Conservation (phyloP, 2,797 vertebrate genomes). For the Hydrocynus forskahlii region DNA sequence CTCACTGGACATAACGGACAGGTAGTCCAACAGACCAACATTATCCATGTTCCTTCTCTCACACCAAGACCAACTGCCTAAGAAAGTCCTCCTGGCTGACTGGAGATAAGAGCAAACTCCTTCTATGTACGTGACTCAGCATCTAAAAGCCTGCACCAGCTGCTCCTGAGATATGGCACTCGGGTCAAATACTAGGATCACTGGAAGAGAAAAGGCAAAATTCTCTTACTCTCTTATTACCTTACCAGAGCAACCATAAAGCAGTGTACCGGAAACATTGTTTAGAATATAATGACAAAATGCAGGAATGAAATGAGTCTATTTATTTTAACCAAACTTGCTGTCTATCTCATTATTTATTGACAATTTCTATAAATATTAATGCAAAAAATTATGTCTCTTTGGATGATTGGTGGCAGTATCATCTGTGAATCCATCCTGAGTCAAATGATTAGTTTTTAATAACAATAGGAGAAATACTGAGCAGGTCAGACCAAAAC, state of each 20-base stretch:
- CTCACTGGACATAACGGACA: slow-evolving; percentile 58
- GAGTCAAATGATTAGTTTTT: slow-evolving; percentile 53
- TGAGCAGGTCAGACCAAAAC: slow-evolving; percentile 29
- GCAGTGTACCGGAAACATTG: slow-evolving; percentile 57
- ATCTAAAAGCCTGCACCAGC: slow-evolving; percentile 64
- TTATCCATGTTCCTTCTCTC: slow-evolving; percentile 67
- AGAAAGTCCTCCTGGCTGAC: slow-evolving; percentile 75
- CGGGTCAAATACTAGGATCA: slow-evolving; percentile 66
- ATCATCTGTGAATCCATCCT: slow-evolving; percentile 44
- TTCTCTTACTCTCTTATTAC: slow-evolving; percentile 40
- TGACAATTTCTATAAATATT: slow-evolving; percentile 75
- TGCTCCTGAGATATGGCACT: slow-evolving; percentile 74
- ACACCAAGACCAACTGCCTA: slow-evolving; percentile 72
- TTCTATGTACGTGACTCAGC: slow-evolving; percentile 80
- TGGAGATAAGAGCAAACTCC: slow-evolving; percentile 79
- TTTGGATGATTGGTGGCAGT: slow-evolving; percentile 60
- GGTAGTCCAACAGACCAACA: slow-evolving; percentile 43
- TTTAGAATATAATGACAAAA: slow-evolving; percentile 64
- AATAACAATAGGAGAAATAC: slow-evolving; percentile 32
- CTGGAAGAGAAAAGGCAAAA: slow-evolving; percentile 56
- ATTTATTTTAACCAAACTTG: slow-evolving; percentile 65
- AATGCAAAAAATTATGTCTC: slow-evolving; percentile 68
- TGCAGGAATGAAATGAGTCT: slow-evolving; percentile 59
- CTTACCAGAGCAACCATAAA: slow-evolving; percentile 49
- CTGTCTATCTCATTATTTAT: slow-evolving; percentile 73